Conservation (phyloP, 2,888 invertebrate species). For the Eupeodes luniger region DNA sequence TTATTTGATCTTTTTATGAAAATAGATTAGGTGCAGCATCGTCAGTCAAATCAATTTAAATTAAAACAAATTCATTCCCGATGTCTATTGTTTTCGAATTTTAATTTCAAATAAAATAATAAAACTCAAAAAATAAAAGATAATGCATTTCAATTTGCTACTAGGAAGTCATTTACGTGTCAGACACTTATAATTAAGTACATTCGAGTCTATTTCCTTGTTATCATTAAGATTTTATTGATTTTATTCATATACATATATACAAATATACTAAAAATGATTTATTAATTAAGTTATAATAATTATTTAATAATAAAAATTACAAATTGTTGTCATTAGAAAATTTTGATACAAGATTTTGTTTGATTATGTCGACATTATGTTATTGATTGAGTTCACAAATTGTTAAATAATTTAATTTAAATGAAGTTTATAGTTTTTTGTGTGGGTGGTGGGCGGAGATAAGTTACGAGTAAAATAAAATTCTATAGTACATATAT, state of each 20-base stretch:
- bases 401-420: background rate
- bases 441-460: background rate
- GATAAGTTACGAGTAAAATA: background rate
- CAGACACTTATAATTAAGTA: slow-evolving; percentile 4
- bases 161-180: slow-evolving; percentile 9
- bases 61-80: too few species aligned
- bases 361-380: background rate
- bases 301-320: background rate
- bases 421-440: background rate
- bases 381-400: background rate
- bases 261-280: background rate
- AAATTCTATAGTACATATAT: too few species aligned
- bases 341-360: background rate
- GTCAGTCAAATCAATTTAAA: background rate
- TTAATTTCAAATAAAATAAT: background rate
- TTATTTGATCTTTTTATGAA: slow-evolving; percentile 2
- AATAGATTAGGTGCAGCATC: slow-evolving; percentile 28
- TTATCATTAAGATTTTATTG: background rate
- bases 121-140: background rate
- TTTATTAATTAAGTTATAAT: background rate
- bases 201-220: too few species aligned
- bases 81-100: background rate
- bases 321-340: background rate
- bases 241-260: background rate
- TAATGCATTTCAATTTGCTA: slow-evolving; percentile 1